A percentile compares a stretch with the other conserved stretches of the same genome.
Conservation (phyloP, 2,113 vertebrate species). For the Dascyllus trimaculatus region DNA sequence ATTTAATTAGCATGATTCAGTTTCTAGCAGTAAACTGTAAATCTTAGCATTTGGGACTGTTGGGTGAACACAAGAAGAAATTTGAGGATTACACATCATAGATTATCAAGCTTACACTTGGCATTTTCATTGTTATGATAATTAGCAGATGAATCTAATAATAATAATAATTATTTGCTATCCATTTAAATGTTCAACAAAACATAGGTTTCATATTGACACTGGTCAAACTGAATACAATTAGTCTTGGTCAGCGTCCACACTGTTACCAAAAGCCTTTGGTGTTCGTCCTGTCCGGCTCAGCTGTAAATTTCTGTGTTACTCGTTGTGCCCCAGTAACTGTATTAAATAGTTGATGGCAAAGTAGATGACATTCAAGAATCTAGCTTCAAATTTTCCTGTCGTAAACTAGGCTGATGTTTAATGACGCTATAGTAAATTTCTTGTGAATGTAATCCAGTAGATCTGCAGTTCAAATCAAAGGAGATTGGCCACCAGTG, state of each 20-base stretch:
- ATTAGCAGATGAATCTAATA: not conserved
- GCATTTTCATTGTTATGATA: too few species aligned
- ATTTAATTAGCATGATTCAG: not conserved
- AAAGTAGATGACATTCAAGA: slow-evolving; percentile 23
- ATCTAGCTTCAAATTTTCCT: slow-evolving; percentile 39
- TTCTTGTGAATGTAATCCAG: slow-evolving; percentile 76
- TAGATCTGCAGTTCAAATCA: slow-evolving; percentile 44
- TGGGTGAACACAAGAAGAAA: not conserved
- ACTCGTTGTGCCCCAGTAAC: slow-evolving; percentile 22
- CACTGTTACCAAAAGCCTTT: slow-evolving; percentile 26
- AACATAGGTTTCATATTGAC: too few species aligned
- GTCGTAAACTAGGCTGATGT: slow-evolving; percentile 52
- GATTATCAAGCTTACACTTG: too few species aligned
- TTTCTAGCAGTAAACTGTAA: not conserved
- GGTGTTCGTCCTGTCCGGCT: slow-evolving; percentile 29
- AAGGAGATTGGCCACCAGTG: slow-evolving; percentile 13
- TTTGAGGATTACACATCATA: not conserved
- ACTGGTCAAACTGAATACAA: too few species aligned
- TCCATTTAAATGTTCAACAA: slow-evolving; percentile 9
- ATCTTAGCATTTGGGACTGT: not conserved
- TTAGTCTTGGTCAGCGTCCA: too few species aligned
- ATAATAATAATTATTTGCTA: not conserved
- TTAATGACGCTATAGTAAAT: slow-evolving; percentile 46
- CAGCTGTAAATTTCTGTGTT: slow-evolving; percentile 13
- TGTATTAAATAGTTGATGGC: not conserved